Percentiles rank a stretch among this genome's conserved stretches.
Conservation (phyloP, 2,888 invertebrate species). For the Gari tellinella region DNA sequence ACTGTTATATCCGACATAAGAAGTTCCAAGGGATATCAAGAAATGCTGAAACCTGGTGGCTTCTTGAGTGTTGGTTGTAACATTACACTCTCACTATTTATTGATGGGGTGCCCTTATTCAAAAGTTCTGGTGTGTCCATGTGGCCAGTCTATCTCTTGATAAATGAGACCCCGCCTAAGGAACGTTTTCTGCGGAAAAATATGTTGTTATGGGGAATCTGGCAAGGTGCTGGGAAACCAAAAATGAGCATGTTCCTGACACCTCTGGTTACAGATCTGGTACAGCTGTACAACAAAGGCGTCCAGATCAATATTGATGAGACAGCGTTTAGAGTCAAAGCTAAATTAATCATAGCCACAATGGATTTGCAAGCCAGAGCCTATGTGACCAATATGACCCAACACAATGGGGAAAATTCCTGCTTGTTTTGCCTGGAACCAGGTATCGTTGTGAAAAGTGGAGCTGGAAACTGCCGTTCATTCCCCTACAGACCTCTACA, state of each 20-base stretch:
- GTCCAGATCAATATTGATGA: slow-evolving; percentile 12
- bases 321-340: not conserved
- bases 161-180: no score
- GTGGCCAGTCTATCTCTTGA: no score
- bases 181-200: slow-evolving; percentile 1
- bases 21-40: no score
- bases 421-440: slow-evolving; percentile 31
- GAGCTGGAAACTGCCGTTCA: slow-evolving; percentile 27
- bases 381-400: slow-evolving; percentile 31
- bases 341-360: slow-evolving; percentile 18
- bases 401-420: slow-evolving; percentile 41
- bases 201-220: slow-evolving; percentile 48
- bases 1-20: not conserved
- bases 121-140: no score
- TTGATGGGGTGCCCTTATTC: no score
- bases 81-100: no score
- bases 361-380: slow-evolving; percentile 48
- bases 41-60: no score
- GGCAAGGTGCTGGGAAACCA: slow-evolving; percentile 46
- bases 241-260: slow-evolving; percentile 24
- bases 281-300: slow-evolving; percentile 18
- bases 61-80: no score
- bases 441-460: slow-evolving; percentile 16
- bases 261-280: slow-evolving; percentile 33
- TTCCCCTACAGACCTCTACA: no score